These are phyloP conservation scores for Mastigias papua DNA, from an alignment of 30 jellyfish, hydroid and myxozoan genomes.

Conservation along the genomic window DNA sequence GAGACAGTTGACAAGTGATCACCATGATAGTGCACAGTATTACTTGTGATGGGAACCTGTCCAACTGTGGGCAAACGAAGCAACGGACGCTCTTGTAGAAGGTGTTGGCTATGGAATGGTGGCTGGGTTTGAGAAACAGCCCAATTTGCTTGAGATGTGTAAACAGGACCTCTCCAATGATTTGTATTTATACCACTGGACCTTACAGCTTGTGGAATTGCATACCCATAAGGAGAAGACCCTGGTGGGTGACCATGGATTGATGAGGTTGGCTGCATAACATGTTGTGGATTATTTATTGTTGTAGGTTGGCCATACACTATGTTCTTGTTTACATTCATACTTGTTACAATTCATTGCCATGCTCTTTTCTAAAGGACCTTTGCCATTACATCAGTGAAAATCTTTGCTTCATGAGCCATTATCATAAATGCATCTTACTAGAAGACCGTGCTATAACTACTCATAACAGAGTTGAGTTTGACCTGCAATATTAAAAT, in stretches of 20 bases:
- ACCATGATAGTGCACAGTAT: conserved; percentile 79
- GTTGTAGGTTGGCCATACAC: conserved; percentile 66
- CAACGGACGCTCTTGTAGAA: conserved; percentile 27
- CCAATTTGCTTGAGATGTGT: conserved; percentile 68
- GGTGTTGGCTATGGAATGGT: conserved; percentile 23
- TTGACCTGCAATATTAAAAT: neutral
- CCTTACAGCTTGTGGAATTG: conserved; percentile 44
- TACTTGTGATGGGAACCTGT: conserved; percentile 60
- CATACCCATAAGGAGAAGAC: conserved; percentile 61
- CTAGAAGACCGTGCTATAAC: neutral
- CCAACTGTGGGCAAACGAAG: conserved; percentile 7
- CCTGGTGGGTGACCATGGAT: conserved; percentile 72
- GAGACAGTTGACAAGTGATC: conserved; percentile 60
- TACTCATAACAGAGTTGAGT: neutral
- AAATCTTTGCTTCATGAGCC: neutral
- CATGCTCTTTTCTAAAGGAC: conserved; percentile 70
- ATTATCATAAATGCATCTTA: neutral
- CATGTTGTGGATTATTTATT: conserved; percentile 55
- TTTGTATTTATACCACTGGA: conserved; percentile 52
- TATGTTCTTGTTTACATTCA: conserved; percentile 69
- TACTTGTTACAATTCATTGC: conserved; percentile 16
- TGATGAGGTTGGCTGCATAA: conserved; percentile 80
- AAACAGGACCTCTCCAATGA: conserved; percentile 65
- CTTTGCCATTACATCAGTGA: neutral
- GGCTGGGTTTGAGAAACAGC: conserved; percentile 26